Evolutionary conservation across 2,113 vertebrate genomes (phyloP).

Genomic region (Rostratula benghalensis): DNA sequence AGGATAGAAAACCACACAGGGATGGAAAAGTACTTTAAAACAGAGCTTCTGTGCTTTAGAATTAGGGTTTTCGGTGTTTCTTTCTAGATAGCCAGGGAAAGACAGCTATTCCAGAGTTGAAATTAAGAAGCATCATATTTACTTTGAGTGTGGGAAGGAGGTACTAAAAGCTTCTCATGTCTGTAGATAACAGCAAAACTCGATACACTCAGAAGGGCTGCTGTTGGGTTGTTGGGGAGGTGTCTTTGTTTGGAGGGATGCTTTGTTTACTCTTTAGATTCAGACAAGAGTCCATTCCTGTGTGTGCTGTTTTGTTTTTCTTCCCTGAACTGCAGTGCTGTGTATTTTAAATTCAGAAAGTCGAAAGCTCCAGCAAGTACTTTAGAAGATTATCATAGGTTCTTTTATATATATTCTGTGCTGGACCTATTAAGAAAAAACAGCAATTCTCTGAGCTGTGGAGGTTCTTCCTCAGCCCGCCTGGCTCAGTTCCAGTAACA

Average conservation of each 20-base stretch:
- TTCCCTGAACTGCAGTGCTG: background rate
- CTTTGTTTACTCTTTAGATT: background rate
- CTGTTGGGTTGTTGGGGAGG: accelerated
- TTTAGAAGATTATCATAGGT: background rate
- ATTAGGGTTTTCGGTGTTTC: background rate
- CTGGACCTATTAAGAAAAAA: background rate
- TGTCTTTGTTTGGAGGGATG: background rate
- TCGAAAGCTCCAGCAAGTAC: background rate
- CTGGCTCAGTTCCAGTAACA: background rate
- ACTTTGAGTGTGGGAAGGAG: background rate
- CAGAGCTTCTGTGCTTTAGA: background rate
- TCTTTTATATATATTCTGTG: background rate
- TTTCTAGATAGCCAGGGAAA: background rate
- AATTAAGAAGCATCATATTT: background rate
- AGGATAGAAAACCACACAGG: background rate
- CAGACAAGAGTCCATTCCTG: background rate
- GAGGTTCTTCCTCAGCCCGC: background rate
- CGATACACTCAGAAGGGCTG: background rate
- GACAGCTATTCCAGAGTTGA: background rate
- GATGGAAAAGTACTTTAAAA: background rate
- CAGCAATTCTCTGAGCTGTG: background rate
- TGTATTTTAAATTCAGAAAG: slow-evolving; percentile 39
- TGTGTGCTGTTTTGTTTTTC: background rate
- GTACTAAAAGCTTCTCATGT: background rate
- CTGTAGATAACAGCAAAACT: background rate